Evolutionary conservation across 1,140 invertebrate genomes (phyloP).

Genomic region (Thereuonema tuberculata): DNA sequence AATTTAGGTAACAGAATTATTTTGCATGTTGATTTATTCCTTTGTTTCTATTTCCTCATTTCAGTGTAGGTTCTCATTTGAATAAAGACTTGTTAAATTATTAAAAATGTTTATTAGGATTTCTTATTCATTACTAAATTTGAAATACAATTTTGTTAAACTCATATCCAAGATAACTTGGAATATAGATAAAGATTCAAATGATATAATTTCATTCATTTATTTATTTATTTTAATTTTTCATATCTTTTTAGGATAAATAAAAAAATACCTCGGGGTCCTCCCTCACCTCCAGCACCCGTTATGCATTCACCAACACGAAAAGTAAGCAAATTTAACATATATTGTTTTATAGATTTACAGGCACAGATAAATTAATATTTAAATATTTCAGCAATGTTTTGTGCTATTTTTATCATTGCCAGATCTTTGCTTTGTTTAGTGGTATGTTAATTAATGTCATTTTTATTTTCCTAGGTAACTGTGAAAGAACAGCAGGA

Average conservation of each 20-base stretch:
- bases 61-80: neutral
- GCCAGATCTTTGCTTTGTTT: no score
- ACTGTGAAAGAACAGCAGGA: constrained; percentile 98
- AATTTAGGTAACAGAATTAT: constrained; percentile 76
- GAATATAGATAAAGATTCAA: no score
- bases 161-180: no score
- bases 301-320: constrained; percentile 95
- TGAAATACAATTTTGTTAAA: no score
- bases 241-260: constrained; percentile 49
- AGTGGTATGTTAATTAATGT: no score
- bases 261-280: constrained; percentile 90
- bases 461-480: constrained; percentile 32
- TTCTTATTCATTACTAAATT: no score
- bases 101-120: neutral
- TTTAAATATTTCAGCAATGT: neutral
- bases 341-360: neutral
- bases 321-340: constrained; percentile 41
- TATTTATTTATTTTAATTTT: no score
- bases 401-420: no score
- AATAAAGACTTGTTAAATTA: neutral
- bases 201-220: no score
- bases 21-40: constrained; percentile 2
- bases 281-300: constrained; percentile 92
- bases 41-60: no score
- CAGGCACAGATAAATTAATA: neutral